phyloP scores from a whole-genome alignment of 2,888 invertebrate genomes.

The Melangyna quadrimaculata region DNA sequence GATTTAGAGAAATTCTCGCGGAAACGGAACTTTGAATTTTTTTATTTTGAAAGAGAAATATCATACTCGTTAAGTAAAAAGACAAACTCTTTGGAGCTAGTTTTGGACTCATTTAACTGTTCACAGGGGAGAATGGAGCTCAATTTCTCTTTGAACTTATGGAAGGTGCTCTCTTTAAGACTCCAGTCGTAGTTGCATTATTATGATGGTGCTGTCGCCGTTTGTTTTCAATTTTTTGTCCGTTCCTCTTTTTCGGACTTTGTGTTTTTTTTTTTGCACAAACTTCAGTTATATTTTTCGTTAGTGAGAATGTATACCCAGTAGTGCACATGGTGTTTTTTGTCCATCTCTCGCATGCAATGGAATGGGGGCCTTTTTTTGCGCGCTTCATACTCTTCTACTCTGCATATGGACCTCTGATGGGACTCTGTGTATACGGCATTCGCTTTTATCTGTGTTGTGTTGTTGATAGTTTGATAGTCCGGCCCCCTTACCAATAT shows the following conservation, averaged over 20 bases:
- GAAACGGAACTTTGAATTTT: conserved; percentile 32
- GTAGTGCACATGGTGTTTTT: conserved; percentile 60
- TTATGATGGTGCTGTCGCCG: conserved; percentile 39
- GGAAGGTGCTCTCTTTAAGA: neutral
- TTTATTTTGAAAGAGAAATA: neutral
- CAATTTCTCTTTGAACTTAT: neutral
- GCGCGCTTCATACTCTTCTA: conserved; percentile 17
- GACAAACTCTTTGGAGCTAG: neutral
- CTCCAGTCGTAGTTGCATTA: neutral
- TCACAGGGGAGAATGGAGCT: neutral
- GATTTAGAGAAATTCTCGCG: neutral
- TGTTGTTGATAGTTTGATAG: conserved; percentile 71
- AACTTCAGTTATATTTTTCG: conserved; percentile 1
- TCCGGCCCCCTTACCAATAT: conserved; percentile 71
- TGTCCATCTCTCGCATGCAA: conserved; percentile 55
- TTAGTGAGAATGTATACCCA: conserved; percentile 37
- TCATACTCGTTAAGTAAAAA: neutral
- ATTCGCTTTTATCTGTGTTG: conserved; percentile 46
- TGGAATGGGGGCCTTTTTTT: conserved; percentile 49
- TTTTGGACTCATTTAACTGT: neutral
- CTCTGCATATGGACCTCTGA: neutral
- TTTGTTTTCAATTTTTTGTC: conserved; percentile 26
- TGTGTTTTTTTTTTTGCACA: neutral
- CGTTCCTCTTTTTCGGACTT: conserved; percentile 28
- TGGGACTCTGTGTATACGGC: conserved; percentile 29